phyloP scores from a whole-genome alignment of 2,888 invertebrate species.

The Pandemis corylana region DNA sequence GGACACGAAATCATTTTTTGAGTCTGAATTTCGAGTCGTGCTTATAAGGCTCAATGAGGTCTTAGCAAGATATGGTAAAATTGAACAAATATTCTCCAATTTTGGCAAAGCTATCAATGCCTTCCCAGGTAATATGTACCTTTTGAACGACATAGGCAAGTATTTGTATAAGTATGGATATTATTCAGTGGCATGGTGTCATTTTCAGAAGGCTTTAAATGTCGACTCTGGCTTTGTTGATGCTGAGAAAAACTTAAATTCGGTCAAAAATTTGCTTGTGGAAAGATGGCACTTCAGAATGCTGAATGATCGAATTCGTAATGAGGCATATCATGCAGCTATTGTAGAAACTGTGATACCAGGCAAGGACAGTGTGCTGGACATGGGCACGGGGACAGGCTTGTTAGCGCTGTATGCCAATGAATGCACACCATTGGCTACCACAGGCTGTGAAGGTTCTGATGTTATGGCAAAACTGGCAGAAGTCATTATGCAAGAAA shows the following conservation, averaged over 20 bases:
- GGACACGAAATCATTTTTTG: conserved; percentile 52
- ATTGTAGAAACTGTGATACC: conserved; percentile 83
- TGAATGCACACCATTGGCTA: conserved; percentile 79
- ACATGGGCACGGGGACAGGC: conserved; percentile 92
- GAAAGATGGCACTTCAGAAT: conserved; percentile 94
- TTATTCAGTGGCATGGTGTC: conserved; percentile 82
- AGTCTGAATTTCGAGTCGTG: conserved; percentile 62
- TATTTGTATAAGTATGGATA: conserved; percentile 82
- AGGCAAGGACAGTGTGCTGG: conserved; percentile 84
- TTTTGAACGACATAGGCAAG: conserved; percentile 71
- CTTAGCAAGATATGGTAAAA: conserved; percentile 53
- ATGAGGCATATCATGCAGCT: conserved; percentile 87
- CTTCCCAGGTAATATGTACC: conserved; percentile 62
- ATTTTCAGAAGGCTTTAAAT: conserved; percentile 82
- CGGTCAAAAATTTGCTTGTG: conserved; percentile 87
- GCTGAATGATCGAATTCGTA: conserved; percentile 90
- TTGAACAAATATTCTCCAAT: conserved; percentile 66
- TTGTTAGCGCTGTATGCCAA: conserved; percentile 88
- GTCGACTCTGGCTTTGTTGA: conserved; percentile 80
- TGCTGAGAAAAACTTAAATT: conserved; percentile 88
- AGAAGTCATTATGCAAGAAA: conserved; percentile 67
- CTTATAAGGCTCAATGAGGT: conserved; percentile 59
- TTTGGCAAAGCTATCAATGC: conserved; percentile 59
- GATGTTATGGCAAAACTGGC: conserved; percentile 87
- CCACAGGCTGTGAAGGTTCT: conserved; percentile 89